Percentiles rank a stretch among this genome's conserved stretches.
Evolutionary conservation across 1,140 invertebrate species (phyloP).

Genomic region (Potamilus streckersoni): DNA sequence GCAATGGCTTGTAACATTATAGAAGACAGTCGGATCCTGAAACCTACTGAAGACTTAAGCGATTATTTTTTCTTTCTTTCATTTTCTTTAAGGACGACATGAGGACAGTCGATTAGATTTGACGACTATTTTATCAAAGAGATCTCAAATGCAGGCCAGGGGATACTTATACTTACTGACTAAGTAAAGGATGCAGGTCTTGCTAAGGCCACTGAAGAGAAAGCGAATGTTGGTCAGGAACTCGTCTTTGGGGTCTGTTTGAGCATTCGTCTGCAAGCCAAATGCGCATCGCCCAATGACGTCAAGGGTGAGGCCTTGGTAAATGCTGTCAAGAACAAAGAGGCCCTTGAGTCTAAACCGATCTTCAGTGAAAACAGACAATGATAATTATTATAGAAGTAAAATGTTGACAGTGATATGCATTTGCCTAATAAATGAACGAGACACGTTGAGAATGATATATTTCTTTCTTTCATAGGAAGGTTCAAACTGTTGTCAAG

Average conservation of each 20-base stretch:
- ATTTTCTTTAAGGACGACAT: not conserved
- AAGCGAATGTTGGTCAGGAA: constrained; percentile 51
- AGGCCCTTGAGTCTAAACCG: not conserved
- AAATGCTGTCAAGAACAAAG: constrained; percentile 47
- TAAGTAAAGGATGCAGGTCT: constrained; percentile 53
- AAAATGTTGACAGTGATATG: too few species aligned
- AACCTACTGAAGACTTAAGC: not conserved
- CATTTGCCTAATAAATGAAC: too few species aligned
- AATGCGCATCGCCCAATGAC: constrained; percentile 71
- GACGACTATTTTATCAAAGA: not conserved
- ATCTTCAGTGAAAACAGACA: too few species aligned
- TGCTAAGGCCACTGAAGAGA: constrained; percentile 51
- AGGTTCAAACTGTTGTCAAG: too few species aligned
- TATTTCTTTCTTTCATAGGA: too few species aligned
- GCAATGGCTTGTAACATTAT: not conserved
- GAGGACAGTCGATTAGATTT: too few species aligned
- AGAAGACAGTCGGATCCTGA: not conserved
- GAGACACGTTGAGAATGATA: too few species aligned
- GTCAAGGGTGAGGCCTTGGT: constrained; percentile 69
- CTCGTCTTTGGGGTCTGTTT: constrained; percentile 66
- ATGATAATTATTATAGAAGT: too few species aligned
- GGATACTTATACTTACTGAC: constrained; percentile 50
- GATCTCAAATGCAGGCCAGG: not conserved
- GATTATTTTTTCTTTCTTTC: not conserved
- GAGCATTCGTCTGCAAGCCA: constrained; percentile 68